A percentile compares a stretch with the other conserved stretches of the same genome.
Conservation (phyloP, 92 coral and sea anemone species). For the Epizoanthus fatuus region DNA sequence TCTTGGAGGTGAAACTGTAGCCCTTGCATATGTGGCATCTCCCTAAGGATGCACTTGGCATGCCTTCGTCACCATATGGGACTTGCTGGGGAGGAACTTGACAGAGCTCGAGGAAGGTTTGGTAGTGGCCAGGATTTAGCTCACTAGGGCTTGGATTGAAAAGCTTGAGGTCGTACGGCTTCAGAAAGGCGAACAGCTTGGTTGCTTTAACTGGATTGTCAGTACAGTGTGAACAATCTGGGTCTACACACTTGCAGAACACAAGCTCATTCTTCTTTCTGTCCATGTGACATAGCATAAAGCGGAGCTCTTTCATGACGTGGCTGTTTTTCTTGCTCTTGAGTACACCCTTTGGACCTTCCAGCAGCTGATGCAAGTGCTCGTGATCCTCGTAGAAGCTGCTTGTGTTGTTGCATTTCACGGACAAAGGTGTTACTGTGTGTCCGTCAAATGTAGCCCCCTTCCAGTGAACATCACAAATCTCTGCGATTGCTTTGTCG, state of each 20-base stretch:
- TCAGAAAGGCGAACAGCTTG: constrained; percentile 31
- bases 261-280: constrained; percentile 64
- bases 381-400: constrained; percentile 22
- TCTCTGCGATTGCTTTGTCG: constrained; percentile 26
- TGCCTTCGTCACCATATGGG: no score
- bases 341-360: constrained; percentile 4
- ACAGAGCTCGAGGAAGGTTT: constrained; percentile 55
- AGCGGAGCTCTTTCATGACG: constrained; percentile 34
- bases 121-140: constrained; percentile 47
- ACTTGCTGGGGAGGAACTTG: constrained; percentile 16
- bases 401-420: constrained; percentile 19
- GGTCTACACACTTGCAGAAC: constrained; percentile 59
- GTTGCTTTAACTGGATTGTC: constrained; percentile 53
- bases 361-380: constrained; percentile 9
- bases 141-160: constrained; percentile 51
- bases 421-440: constrained; percentile 33
- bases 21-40: constrained; percentile 38
- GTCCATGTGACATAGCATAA: constrained; percentile 45
- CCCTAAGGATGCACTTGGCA: constrained; percentile 11
- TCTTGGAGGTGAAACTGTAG: constrained; percentile 40
- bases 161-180: constrained; percentile 21
- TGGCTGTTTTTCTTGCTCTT: neutral
- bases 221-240: constrained; percentile 51
- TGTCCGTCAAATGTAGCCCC: constrained; percentile 47
- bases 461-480: constrained; percentile 57